Base-by-base conservation (phyloP, 2,113 vertebrate genomes). In the Cisticola juncidis region DNA sequence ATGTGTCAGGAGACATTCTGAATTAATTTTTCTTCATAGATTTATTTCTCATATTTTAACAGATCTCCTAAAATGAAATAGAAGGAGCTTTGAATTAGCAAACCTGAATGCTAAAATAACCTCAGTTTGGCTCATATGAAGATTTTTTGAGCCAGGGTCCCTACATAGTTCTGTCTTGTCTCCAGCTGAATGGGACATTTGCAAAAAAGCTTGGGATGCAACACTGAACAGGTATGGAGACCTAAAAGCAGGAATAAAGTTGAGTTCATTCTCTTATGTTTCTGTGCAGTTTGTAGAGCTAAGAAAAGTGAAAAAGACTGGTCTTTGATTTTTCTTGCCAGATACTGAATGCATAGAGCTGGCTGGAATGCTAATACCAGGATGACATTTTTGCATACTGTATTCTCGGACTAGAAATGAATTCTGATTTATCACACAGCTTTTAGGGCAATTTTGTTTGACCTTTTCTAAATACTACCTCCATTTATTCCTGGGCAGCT, bases 361-460 rank as follows among this genome's bases (percentile, higher is more conserved):
- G 68, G 18, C 36, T 82, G 31, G 65, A 94, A 92, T 95, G 54
- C 50, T 86, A 92, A 81, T 83, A 83, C 65, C 35, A 33, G 29
- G 16, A 83, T 86, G 72, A 84, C 77, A 88, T 82, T 94, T 96
- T 93, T 95, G 42, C 88, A 90, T 80, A 81, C n/a, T 86, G 33
- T 94, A 38, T 78, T 91, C 64, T 78, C 54, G 68, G 48, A 77
- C 40, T 81, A 36, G n/a, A 94, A 80, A 91, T 87, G 11, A 65
- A 88, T 94, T 91, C 78, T 79, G 68, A 90, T 92, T 94, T 93
- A 79, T 82, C 62, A 73, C 65, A 85, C n/a, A 82, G 66, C 47
- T 91, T 90, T 96, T 80, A 78, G 71, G 60, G 64, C 65, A 95
- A 90, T 95, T 93, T 95, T 92, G 81, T 90, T 90, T 96, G 94